Conservation (phyloP, 2,888 invertebrate genomes). For the Opisthograptis luteolata region DNA sequence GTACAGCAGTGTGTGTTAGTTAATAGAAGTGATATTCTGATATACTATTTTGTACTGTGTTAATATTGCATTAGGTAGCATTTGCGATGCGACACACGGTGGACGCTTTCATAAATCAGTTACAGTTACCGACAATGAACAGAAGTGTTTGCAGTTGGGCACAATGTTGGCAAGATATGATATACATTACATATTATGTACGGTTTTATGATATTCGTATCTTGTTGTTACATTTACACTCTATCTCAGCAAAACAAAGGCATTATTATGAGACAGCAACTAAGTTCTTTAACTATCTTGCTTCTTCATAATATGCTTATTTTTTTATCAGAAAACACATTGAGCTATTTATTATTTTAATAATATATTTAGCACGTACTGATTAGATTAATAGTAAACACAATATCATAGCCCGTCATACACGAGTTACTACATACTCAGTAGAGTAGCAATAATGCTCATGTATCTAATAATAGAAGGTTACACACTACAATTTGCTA, state of each 20-base stretch:
- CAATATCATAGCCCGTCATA: not conserved
- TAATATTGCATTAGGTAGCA: slow-evolving; percentile 25
- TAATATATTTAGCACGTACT: not conserved
- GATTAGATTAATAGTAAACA: not conserved
- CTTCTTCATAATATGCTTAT: too few species aligned
- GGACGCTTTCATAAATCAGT: slow-evolving; percentile 22
- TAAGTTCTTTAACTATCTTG: too few species aligned
- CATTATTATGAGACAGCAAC: not conserved
- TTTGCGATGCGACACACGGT: slow-evolving; percentile 54
- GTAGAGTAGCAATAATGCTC: not conserved
- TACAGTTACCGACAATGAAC: not conserved
- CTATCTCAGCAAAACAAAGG: not conserved
- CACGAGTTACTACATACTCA: slow-evolving; percentile 2
- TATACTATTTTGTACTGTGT: not conserved
- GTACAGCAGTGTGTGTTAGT: not conserved
- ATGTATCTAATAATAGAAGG: slow-evolving; percentile 14
- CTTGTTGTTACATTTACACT: not conserved
- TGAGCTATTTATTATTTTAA: too few species aligned
- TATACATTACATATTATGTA: too few species aligned
- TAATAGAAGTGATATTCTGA: too few species aligned
- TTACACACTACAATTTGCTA: slow-evolving; percentile 9
- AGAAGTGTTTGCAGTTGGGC: not conserved
- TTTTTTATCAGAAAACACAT: too few species aligned
- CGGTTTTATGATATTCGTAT: too few species aligned
- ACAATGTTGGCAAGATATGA: too few species aligned